Evolutionary conservation across 2,888 invertebrate species (phyloP).

Genomic region (Tanypteryx hageni): DNA sequence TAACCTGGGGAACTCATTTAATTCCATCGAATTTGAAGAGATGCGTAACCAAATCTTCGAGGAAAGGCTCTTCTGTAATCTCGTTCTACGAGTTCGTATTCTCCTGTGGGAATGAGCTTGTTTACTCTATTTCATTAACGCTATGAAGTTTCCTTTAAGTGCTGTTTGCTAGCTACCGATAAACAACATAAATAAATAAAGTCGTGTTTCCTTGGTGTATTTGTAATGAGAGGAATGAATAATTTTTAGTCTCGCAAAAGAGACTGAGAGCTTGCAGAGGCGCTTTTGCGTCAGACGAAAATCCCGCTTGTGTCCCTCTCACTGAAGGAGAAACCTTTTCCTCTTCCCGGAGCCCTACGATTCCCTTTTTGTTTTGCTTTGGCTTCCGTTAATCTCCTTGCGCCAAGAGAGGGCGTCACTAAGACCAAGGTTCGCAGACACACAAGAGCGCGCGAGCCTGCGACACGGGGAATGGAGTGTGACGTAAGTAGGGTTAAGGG

Average conservation of each 20-base stretch:
- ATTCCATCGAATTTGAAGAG: too few species aligned
- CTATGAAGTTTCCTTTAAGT: too few species aligned
- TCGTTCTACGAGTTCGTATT: too few species aligned
- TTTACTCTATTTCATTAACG: too few species aligned
- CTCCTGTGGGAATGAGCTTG: too few species aligned
- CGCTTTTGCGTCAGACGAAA: not conserved
- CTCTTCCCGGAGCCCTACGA: not conserved
- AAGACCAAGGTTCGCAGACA: not conserved
- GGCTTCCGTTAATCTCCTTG: constrained; percentile 30
- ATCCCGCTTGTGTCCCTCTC: not conserved
- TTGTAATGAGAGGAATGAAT: not conserved
- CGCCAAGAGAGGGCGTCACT: not conserved
- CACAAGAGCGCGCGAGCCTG: not conserved
- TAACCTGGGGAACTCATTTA: too few species aligned
- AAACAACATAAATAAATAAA: too few species aligned
- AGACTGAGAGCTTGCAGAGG: not conserved
- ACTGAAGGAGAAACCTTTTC: not conserved
- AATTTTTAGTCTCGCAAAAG: not conserved
- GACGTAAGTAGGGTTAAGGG: not conserved
- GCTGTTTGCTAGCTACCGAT: too few species aligned
- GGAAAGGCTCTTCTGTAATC: too few species aligned
- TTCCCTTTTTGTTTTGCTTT: constrained; percentile 10
- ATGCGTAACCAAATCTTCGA: too few species aligned
- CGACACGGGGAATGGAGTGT: constrained; percentile 10
- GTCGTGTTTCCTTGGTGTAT: too few species aligned